These are phyloP conservation scores for Cotesia congregata DNA, from an alignment of 2,888 invertebrate species.

Conservation along the genomic window DNA sequence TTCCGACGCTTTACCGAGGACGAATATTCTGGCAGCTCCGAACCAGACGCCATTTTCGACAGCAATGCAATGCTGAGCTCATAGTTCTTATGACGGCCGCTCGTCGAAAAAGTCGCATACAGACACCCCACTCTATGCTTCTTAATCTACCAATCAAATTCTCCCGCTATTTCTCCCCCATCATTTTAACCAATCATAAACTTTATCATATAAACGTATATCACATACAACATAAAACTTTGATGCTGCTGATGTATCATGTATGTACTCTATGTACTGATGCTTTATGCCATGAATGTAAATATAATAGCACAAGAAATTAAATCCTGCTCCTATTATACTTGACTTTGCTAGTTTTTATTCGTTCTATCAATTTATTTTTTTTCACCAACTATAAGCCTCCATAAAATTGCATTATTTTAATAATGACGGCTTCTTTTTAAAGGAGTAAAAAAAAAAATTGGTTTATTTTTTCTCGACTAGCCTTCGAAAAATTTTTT, in stretches of 20 bases:
- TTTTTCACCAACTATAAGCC: too few relatives aligned
- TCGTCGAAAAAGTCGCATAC: slow-evolving; percentile 27
- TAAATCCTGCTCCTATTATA: too few relatives aligned
- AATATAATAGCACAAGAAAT: too few relatives aligned
- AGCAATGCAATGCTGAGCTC: slow-evolving; percentile 59
- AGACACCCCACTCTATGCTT: slow-evolving; percentile 10
- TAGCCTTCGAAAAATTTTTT: too few relatives aligned
- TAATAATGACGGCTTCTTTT: too few relatives aligned
- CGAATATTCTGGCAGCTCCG: slow-evolving; percentile 68
- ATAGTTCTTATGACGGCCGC: slow-evolving; percentile 53
- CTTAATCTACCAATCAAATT: slow-evolving; percentile 33
- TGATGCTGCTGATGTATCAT: neutral
- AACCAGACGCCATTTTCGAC: slow-evolving; percentile 70
- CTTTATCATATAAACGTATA: slow-evolving; percentile 5
- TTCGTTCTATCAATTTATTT: too few relatives aligned
- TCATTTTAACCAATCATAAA: slow-evolving; percentile 40
- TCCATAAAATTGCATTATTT: too few relatives aligned
- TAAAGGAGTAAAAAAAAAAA: too few relatives aligned
- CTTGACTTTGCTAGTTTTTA: too few relatives aligned
- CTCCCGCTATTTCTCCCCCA: slow-evolving; percentile 41
- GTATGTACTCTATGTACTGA: too few relatives aligned
- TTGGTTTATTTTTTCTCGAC: too few relatives aligned
- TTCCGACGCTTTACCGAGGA: slow-evolving; percentile 68
- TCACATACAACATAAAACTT: neutral
- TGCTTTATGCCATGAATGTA: too few relatives aligned